Conservation (phyloP, 2,888 invertebrate genomes). For the Scrobipalpa atriplicella region DNA sequence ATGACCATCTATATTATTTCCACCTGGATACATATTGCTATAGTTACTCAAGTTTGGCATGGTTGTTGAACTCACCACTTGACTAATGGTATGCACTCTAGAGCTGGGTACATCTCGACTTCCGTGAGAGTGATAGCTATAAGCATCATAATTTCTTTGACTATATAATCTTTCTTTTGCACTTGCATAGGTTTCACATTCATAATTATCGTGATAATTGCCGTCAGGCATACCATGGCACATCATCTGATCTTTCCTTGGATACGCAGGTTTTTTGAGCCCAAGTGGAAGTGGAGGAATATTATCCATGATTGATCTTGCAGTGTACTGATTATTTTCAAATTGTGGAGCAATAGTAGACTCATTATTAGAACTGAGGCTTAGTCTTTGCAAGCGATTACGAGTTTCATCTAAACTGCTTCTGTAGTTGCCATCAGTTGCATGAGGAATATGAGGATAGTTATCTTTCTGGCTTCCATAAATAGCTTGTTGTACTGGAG, state of each 20-base stretch:
- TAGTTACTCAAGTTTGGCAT: constrained; percentile 78
- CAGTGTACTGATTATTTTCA: constrained; percentile 59
- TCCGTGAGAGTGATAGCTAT: constrained; percentile 70
- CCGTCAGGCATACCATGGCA: constrained; percentile 62
- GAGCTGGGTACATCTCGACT: constrained; percentile 64
- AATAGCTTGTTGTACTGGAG: constrained; percentile 54
- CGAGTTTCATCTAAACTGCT: constrained; percentile 64
- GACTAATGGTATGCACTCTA: constrained; percentile 73
- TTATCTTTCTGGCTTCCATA: constrained; percentile 63
- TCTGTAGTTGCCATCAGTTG: constrained; percentile 62
- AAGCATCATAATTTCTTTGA: constrained; percentile 70
- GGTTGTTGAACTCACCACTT: constrained; percentile 75
- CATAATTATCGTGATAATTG: constrained; percentile 71
- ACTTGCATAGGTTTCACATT: constrained; percentile 64
- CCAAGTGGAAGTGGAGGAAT: constrained; percentile 51
- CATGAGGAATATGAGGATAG: constrained; percentile 52
- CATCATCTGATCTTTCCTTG: constrained; percentile 62
- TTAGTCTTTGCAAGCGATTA: constrained; percentile 68
- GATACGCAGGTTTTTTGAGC: constrained; percentile 55
- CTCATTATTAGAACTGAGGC: constrained; percentile 68
- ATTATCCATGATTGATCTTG: constrained; percentile 59
- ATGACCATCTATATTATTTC: constrained; percentile 56
- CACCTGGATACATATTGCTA: constrained; percentile 59
- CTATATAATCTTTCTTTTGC: constrained; percentile 73
- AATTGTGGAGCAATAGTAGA: constrained; percentile 63